Base-by-base conservation (phyloP, 2,888 invertebrate species). In the Dicranocentrus wangi region DNA sequence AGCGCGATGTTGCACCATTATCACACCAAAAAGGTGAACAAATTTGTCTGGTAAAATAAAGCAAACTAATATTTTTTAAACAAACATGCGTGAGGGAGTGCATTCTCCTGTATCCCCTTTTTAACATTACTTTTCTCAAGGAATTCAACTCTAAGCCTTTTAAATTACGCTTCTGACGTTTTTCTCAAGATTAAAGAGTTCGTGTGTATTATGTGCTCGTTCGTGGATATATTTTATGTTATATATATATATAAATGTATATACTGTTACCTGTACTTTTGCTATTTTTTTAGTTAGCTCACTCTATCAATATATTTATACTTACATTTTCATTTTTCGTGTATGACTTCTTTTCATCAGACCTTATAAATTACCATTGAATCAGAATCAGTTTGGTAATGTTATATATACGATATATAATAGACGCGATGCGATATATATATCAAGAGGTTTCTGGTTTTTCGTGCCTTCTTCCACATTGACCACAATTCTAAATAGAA, bases 291-390 rank as follows among this genome's bases (percentile, higher is more conserved):
- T 15, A n/a, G 39, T 39, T 47, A 28, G 28, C n/a, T 60, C 32
- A n/a, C 3, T n/a, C 28, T 21, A 42, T 61, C 39, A 25, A 47
- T 61, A 27, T 58, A 70, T 28, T 10, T 47, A 51, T 42, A 58
- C 17, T 10, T 61, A 61, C 42, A 28, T 17, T 43, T 55, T 60
- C 19, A 53, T 51, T 79, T 27, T 63, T 61, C 42, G 61, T 55
- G 55, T 51, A 73, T 80, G 80, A 76, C 80, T 80, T 80, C 66
- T 77, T 77, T 75, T 79, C 47, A 68, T 72, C 80, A 80, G 80
- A 80, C 80, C 80, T 68, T 80, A n/a, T n/a, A 66, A 80, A 72
- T 80, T 80, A 69, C 60, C 65, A 60, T 68, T 58, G 71, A 79
- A 72, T 79, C 79, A 79, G 73, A 69, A 71, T 47, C 47, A n/a